These are phyloP conservation scores for Tragelaphus buxtoni DNA, from an alignment of 2,113 vertebrate species.

Conservation along the genomic window DNA sequence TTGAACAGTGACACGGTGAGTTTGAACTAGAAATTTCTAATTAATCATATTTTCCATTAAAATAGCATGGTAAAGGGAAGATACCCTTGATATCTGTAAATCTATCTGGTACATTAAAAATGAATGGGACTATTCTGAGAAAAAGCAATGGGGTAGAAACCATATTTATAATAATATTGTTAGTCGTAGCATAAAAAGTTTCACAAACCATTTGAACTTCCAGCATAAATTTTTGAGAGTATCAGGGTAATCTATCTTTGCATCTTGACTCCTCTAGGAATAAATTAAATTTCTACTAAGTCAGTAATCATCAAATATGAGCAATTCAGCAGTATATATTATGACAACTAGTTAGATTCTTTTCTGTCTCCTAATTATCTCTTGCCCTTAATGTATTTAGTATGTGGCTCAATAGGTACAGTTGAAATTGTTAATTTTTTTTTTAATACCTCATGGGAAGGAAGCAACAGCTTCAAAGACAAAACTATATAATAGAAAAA, in stretches of 20 bases:
- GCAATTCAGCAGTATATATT: not conserved
- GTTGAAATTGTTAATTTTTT: not conserved
- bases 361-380: not conserved
- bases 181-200: not conserved
- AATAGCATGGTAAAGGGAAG: not conserved
- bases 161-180: constrained; percentile 9
- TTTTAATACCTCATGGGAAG: not conserved
- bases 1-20: not conserved
- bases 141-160: not conserved
- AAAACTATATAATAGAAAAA: constrained; percentile 12
- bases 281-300: constrained; percentile 59
- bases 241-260: constrained; percentile 42
- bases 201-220: constrained; percentile 35
- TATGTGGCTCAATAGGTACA: not conserved
- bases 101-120: not conserved
- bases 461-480: constrained; percentile 24
- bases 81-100: not conserved
- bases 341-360: not conserved
- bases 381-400: constrained; percentile 20
- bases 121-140: not conserved
- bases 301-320: constrained; percentile 39
- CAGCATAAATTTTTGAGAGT: constrained; percentile 39
- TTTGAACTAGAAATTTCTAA: constrained; percentile 17
- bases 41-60: constrained; percentile 3
- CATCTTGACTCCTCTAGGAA: constrained; percentile 47